Base-by-base conservation (phyloP, 2,888 invertebrate genomes). In the Hecatera dysodea region DNA sequence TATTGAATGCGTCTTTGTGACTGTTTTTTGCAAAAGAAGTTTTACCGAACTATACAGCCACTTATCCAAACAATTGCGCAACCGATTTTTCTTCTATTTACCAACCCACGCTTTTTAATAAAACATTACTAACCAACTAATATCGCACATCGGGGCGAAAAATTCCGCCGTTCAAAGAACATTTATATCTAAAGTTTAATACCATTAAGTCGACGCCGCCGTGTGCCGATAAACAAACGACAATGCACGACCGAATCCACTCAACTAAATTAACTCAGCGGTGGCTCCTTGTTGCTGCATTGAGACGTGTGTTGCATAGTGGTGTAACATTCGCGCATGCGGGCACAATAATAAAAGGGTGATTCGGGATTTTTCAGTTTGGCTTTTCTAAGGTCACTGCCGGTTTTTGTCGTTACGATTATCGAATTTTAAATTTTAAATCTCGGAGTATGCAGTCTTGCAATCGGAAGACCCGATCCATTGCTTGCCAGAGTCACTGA, bases 211-310 rank as follows among this genome's bases (percentile, higher is more conserved):
- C 87, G 85, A 84, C 86, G 84, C 83, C 83, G 85, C 81, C 81
- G 87, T 89, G 87, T 87, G 89, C 89, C 94, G 94, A 95, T 95
- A 95, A 95, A 95, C 95, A 95, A 95, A 93, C 93, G 94, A 95
- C 95, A 95, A 95, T 94, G 94, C 94, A 92, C 91, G 92, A 91
- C 90, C 89, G 88, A 91, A 94, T 92, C 95, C 95, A 96, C 95
- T 96, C 94, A 93, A 92, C 93, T 93, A 95, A 95, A 95, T 95
- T 95, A 95, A 96, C 95, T 93, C 91, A 90, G 90, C 82, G 85
- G 89, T 90, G 90, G 90, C 87, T 91, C 91, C 92, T 93, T 91
- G 91, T 88, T 89, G 90, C 88, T 92, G 93, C 91, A 92, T 88
- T 88, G 86, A 90, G 83, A 70, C 48, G 79, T 17, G 60, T 72